A percentile compares a stretch with the other conserved stretches of the same genome.
Conservation (phyloP, 1,140 invertebrate genomes). For the Sitophilus oryzae region DNA sequence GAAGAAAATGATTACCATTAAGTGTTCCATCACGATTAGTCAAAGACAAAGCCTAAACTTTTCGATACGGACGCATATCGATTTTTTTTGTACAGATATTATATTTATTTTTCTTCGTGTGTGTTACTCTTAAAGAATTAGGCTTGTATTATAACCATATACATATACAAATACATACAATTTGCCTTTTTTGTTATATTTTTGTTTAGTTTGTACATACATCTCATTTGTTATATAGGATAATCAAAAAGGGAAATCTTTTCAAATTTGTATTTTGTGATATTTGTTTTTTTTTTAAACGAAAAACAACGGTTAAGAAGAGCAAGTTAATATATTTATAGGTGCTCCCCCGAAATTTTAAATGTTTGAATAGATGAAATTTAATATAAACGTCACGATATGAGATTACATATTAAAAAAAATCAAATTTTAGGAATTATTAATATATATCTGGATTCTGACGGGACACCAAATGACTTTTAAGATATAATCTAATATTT, state of each 20-base stretch:
- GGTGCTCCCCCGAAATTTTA: not conserved
- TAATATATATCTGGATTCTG: not conserved
- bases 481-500: too few species aligned
- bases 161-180: constrained; percentile 34
- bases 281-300: constrained; percentile 16
- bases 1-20: constrained; percentile 38
- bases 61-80: constrained; percentile 20
- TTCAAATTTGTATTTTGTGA: constrained; percentile 16
- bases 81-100: constrained; percentile 37
- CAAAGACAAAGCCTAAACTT: constrained; percentile 28
- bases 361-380: not conserved
- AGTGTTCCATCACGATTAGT: constrained; percentile 39
- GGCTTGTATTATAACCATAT: constrained; percentile 42
- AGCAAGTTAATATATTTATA: not conserved
- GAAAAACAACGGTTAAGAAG: constrained; percentile 1
- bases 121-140: too few species aligned
- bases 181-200: constrained; percentile 30
- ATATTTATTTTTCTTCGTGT: constrained; percentile 34
- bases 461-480: not conserved
- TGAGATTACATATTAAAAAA: too few species aligned
- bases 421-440: not conserved
- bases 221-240: constrained; percentile 14
- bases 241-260: constrained; percentile 8
- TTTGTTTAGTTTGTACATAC: constrained; percentile 29
- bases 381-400: too few species aligned